These are phyloP conservation scores for Panagrolaimus sp. DNA, from an alignment of 1,140 invertebrate species.

Conservation along the genomic window DNA sequence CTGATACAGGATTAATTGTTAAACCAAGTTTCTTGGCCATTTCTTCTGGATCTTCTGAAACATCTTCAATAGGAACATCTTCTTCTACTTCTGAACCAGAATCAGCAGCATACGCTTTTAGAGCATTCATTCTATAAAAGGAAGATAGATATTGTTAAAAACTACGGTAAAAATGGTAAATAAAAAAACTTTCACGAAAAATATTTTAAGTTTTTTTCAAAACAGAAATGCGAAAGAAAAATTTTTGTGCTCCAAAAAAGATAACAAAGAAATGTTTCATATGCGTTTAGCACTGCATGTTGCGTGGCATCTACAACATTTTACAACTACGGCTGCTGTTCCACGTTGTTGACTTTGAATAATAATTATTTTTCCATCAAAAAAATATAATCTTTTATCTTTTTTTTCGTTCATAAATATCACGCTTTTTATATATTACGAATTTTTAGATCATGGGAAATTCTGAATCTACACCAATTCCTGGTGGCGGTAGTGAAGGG, in stretches of 20 bases:
- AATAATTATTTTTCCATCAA: too few species aligned
- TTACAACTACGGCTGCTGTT: too few species aligned
- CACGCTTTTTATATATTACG: too few species aligned
- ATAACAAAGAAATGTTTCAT: not conserved
- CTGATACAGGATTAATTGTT: not conserved
- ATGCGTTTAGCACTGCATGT: too few species aligned
- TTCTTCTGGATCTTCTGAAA: conserved; percentile 5
- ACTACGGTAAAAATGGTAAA: too few species aligned
- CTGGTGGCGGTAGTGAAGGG: conserved; percentile 91
- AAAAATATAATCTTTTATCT: too few species aligned
- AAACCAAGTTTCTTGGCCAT: conserved; percentile 19
- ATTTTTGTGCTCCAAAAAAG: too few species aligned
- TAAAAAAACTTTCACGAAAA: too few species aligned
- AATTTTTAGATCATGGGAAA: conserved; percentile 71
- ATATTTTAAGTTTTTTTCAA: not conserved
- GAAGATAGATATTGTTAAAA: too few species aligned
- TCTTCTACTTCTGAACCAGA: not conserved
- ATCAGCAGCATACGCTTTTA: conserved; percentile 14
- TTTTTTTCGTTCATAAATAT: too few species aligned
- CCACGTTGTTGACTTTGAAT: too few species aligned
- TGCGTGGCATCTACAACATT: too few species aligned
- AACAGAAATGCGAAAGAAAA: not conserved
- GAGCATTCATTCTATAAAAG: conserved; percentile 11
- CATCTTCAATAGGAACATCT: not conserved
- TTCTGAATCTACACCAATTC: conserved; percentile 81